phyloP scores from a whole-genome alignment of 2,113 vertebrate genomes.

The Percopsis transmontana region DNA sequence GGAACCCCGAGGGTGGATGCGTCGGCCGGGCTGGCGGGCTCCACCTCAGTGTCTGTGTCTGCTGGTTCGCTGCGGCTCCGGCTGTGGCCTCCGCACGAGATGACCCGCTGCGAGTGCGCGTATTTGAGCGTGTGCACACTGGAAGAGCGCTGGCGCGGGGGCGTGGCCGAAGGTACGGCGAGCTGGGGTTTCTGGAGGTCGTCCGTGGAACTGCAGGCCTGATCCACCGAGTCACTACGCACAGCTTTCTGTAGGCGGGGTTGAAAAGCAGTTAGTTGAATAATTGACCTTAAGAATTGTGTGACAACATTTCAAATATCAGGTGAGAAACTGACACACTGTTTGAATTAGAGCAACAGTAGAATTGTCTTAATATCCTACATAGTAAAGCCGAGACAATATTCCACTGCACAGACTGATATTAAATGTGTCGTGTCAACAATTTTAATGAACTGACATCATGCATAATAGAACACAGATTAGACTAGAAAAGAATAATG shows the following conservation, averaged over 20 bases:
- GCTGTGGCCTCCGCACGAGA: conserved; percentile 64
- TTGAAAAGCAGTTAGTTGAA: not conserved
- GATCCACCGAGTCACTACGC: conserved; percentile 57
- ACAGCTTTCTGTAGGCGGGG: conserved; percentile 81
- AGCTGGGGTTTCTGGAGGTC: conserved; percentile 49
- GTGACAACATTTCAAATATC: too few species aligned
- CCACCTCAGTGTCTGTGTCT: conserved; percentile 25
- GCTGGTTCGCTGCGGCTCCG: conserved; percentile 44
- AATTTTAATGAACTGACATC: too few species aligned
- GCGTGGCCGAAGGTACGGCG: conserved; percentile 59
- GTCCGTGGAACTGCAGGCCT: conserved; percentile 60
- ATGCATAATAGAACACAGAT: conserved; percentile 19
- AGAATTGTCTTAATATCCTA: too few species aligned
- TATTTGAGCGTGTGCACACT: conserved; percentile 71
- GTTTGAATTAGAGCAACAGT: too few species aligned
- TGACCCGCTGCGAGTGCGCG: conserved; percentile 63
- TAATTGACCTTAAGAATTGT: too few species aligned
- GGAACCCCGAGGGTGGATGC: conserved; percentile 39
- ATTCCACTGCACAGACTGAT: too few species aligned
- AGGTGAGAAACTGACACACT: too few species aligned
- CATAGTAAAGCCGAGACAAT: too few species aligned
- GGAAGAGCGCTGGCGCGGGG: conserved; percentile 53
- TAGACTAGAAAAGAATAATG: not conserved
- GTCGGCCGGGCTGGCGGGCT: conserved; percentile 27
- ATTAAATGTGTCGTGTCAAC: too few species aligned